Evolutionary conservation across 2,797 vertebrate species (phyloP), one percentile per base, ranked within the genome.

Genomic region (Propithecus perrieri): DNA sequence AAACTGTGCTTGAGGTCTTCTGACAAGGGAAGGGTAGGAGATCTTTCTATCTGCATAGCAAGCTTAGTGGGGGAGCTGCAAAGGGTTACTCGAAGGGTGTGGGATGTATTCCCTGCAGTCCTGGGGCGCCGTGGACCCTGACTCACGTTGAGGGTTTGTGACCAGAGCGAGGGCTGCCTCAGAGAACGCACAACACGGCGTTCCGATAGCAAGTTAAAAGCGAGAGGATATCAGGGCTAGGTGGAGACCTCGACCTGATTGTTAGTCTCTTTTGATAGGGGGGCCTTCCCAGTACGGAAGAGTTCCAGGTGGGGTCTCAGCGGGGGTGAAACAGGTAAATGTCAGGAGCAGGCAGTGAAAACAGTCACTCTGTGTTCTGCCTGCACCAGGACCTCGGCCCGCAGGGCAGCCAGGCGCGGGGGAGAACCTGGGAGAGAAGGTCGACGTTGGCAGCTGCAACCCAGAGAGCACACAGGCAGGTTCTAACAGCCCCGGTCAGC

Each of bases 101-200:
- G 26, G 26, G 28, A 3, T 5, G 3, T n/a, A 11, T 53, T 46
- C 26, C n/a, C 30, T 55, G 53, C 4, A 35, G n/a, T 48, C 35
- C 43, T 43, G 13, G 55, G 28, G 4, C 30, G 28, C 7, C 4
- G 5, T 18, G 38, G 17, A 38, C 3, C 17, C 28, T 41, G 55
- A 17, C 13, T 59, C 38, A 7, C 0, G 1, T 7, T n/a, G 50
- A 71, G 55, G 48, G 20, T 14, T 15, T 14, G 14, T 38, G 65
- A 46, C 65, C 5, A 24, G 61, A 24, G 8, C 6, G 30, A 50
- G 57, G 59, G 41, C 41, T 35, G 9, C 17, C 1, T 22, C 10
- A 67, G 41, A 50, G 18, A 41, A 50, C 20, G 2, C 0, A 78
- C 8, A 41, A 9, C 1, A 17, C 0, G 11, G 50, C 30, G n/a